Base-by-base conservation (phyloP, 1,140 invertebrate genomes). In the Meloidogyne exigua region DNA sequence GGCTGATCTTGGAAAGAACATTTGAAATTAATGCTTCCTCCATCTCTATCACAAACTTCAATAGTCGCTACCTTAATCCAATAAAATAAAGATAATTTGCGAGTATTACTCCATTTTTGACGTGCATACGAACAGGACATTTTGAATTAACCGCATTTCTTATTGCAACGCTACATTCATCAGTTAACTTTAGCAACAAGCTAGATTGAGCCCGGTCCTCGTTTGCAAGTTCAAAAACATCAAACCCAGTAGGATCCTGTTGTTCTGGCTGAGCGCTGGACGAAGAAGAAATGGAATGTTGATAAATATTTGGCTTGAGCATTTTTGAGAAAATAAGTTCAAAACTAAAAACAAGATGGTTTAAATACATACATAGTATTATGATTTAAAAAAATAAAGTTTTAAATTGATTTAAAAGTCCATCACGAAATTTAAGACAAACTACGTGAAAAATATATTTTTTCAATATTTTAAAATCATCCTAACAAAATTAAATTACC, bases 151-250 rank as follows among this genome's bases (percentile, higher is more conserved):
- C 66, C 5, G 76, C 76, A 36, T 77, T 70, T 4, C 63, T 68
- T 21, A 78, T 64, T 21, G 77, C 77, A 13, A n/a, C 77, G n/a
- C 68, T 32, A 32, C 77, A 78, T 26, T 78, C 77, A 72, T 78
- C 77, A 18, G 77, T 78, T 13, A 77, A 39, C 64, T 74, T 79
- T 18, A 79, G n/a, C 15, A 67, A 23, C 12, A 82, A 21, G 32
- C 75, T 71, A 18, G 32, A 23, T n/a, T 64, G 23, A 42, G 32
- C 39, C 12, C 62, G 23, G 18, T 76, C 63, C 23, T 28, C 62
- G 36, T 80, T 68, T 39, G 49, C 25, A 68, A 79, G 44, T 21
- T 75, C 28, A 65, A 72, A 75, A 18, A 67, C 77, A 23, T 57
- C 49, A 57, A n/a, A 57, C 21, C 49, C 2, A 13, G 44, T 49